A percentile compares a stretch with the other conserved stretches of the same genome.
Evolutionary conservation across 2,797 vertebrate genomes (phyloP).

Genomic region (Acridotheres tristis): DNA sequence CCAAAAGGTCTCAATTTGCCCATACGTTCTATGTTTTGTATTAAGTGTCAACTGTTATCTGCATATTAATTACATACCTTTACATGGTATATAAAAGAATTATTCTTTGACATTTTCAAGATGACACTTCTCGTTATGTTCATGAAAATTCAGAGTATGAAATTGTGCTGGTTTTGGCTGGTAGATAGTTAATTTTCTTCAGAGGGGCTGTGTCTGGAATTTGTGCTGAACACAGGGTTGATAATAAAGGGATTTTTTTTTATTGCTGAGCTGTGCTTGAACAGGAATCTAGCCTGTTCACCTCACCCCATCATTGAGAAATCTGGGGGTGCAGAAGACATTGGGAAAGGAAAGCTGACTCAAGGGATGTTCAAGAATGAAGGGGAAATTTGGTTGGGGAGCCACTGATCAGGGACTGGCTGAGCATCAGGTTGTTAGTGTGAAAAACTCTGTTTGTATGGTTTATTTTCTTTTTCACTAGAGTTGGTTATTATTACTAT

Average conservation of each 20-base stretch:
- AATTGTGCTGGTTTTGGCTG: background rate
- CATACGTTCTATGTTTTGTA: background rate
- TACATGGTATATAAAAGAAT: background rate
- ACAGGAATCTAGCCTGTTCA: background rate
- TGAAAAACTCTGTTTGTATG: background rate
- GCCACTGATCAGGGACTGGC: accelerated
- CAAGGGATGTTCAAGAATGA: background rate
- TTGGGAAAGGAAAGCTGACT: background rate
- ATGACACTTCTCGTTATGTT: background rate
- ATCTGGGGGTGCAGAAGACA: background rate
- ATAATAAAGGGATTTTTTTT: background rate
- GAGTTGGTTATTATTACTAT: background rate
- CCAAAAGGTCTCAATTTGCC: background rate
- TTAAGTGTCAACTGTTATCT: background rate
- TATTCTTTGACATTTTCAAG: background rate
- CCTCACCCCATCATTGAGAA: background rate
- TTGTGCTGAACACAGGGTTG: background rate
- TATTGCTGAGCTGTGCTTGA: background rate
- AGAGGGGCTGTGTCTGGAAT: background rate
- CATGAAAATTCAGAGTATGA: background rate
- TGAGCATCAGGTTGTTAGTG: background rate
- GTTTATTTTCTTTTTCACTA: background rate
- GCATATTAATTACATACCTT: background rate
- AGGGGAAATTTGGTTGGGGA: background rate
- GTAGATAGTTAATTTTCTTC: background rate